A percentile compares a stretch with the other conserved stretches of the same genome.
Evolutionary conservation across 2,888 invertebrate species (phyloP).

Genomic region (Salpingus planirostris): DNA sequence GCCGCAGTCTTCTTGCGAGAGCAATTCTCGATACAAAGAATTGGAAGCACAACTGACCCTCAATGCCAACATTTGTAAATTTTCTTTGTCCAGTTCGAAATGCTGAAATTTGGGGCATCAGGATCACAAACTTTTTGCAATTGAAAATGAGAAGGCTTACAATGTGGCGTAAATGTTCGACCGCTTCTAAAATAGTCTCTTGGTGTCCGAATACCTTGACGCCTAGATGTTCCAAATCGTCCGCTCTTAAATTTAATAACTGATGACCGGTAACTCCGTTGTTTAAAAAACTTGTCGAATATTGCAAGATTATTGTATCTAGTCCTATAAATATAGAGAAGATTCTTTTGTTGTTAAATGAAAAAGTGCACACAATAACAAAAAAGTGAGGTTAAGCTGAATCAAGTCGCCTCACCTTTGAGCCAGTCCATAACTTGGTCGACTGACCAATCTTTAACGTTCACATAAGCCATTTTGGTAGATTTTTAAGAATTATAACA

Average conservation of each 20-base stretch:
- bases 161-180: constrained; percentile 82
- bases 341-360: no score
- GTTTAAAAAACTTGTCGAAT: constrained; percentile 71
- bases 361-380: constrained; percentile 14
- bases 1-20: constrained; percentile 44
- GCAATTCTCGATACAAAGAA: constrained; percentile 62
- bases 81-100: constrained; percentile 85
- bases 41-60: constrained; percentile 77
- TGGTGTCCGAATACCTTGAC: constrained; percentile 86
- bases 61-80: constrained; percentile 80
- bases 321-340: constrained; percentile 68
- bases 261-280: constrained; percentile 75
- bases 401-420: constrained; percentile 66
- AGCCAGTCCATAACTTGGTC: constrained; percentile 88
- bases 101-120: constrained; percentile 65
- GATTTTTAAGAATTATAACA: no score
- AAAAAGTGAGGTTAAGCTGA: no score
- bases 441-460: constrained; percentile 82
- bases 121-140: constrained; percentile 9
- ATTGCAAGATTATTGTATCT: constrained; percentile 68
- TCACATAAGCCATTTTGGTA: constrained; percentile 69
- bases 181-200: constrained; percentile 85
- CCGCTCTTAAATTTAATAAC: constrained; percentile 74
- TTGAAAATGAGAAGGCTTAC: constrained; percentile 45
- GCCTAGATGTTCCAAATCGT: constrained; percentile 81